A percentile compares a stretch with the other conserved stretches of the same genome.
These are phyloP conservation scores for Lumbricus terrestris DNA, from an alignment of 2,888 invertebrate genomes.

Conservation along the genomic window DNA sequence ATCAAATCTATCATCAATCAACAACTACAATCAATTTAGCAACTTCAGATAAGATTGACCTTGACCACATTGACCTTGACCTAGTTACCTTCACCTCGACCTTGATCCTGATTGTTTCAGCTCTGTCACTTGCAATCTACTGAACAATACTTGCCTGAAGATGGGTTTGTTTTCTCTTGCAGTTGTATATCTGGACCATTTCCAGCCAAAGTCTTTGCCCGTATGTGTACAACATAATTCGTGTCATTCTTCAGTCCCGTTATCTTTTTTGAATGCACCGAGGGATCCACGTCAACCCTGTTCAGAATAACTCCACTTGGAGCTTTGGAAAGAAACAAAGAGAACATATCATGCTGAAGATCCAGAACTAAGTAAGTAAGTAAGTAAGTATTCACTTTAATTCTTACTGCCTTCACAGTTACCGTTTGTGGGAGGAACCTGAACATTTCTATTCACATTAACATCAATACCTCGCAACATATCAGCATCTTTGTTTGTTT, in stretches of 20 bases:
- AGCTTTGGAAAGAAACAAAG: constrained; percentile 10
- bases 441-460: not conserved
- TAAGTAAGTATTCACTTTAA: too few species aligned
- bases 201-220: constrained; percentile 20
- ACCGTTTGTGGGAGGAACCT: not conserved
- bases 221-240: constrained; percentile 23
- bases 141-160: not conserved
- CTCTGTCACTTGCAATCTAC: too few species aligned
- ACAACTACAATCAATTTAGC: too few species aligned
- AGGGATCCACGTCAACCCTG: constrained; percentile 10
- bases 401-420: too few species aligned
- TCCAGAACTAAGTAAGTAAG: too few species aligned
- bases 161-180: constrained; percentile 12
- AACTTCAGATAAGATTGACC: not conserved
- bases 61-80: too few species aligned
- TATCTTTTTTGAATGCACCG: constrained; percentile 19
- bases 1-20: too few species aligned
- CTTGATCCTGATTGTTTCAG: too few species aligned
- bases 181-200: constrained; percentile 1
- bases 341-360: not conserved
- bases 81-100: too few species aligned
- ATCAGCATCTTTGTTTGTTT: not conserved
- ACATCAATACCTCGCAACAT: not conserved
- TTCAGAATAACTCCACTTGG: constrained; percentile 11
- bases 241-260: constrained; percentile 25